Evolutionary conservation across 1,140 invertebrate genomes (phyloP), one percentile per base, ranked within the genome.

Genomic region (Carcinoscorpius rotundicauda): DNA sequence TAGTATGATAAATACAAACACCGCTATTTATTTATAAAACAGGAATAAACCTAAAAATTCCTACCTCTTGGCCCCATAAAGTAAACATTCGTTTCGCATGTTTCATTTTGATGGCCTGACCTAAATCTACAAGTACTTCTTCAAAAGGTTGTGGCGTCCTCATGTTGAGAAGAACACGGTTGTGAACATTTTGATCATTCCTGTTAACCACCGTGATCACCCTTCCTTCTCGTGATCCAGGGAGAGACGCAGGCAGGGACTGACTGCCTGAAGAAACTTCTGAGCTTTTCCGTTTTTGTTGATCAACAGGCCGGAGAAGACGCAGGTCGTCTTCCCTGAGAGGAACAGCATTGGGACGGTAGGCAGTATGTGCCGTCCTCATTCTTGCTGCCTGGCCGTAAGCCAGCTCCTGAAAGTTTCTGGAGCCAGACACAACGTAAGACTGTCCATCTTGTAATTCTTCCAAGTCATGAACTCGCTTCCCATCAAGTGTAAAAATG

Each of bases 61-160:
- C 77, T 80, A 91, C 91, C 83, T 93, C 89, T 82, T 92, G 88
- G 64, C 91, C 91, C 6, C 86, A 87, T 50, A 90, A 86, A 60
- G 90, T 93, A 77, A 89, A 91, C 86, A 95, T 91, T 77, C 86
- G 83, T 76, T 88, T 89, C 64, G 89, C 88, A 66, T 88, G 87
- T 72, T 85, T 89, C 61, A 93, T 89, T 80, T 91, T 93, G 56
- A 95, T 80, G 58, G 93, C 90, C 80, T 93, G 88, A 66, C 91
- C 91, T 71, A 95, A 81, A 79, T 96, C 93, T 75, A 89, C 86
- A 63, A 97, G 78, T n/a, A 97, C 88, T 74, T 95, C 91, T 78
- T 97, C 93, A 74, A 94, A 97, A 3, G 89, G 90, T 75, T 95
- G 91, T 6, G 88, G 87, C 1, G 92, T 96, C 65, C 90, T 84